A percentile compares a stretch with the other conserved stretches of the same genome.
phyloP scores from a whole-genome alignment of 2,888 invertebrate genomes.

The Sepiola atlantica region DNA sequence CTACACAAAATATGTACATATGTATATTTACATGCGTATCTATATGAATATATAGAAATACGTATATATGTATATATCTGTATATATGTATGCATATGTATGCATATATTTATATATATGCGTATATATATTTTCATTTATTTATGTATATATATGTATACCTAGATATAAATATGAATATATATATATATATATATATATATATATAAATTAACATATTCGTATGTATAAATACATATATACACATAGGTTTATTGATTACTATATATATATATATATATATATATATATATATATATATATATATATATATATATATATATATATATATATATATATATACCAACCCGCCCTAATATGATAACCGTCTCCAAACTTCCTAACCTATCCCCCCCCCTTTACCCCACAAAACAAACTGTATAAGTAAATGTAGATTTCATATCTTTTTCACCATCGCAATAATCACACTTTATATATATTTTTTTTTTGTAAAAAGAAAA shows the following conservation, averaged over 20 bases:
- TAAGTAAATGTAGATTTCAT: not conserved
- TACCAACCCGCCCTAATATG: not conserved
- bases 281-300: not conserved
- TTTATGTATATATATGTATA: not conserved
- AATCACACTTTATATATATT: not conserved
- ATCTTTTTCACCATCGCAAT: not conserved
- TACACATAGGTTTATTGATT: not conserved
- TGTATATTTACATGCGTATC: constrained; percentile 46
- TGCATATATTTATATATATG: constrained; percentile 45
- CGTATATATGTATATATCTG: not conserved
- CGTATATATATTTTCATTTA: constrained; percentile 39
- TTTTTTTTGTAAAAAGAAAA: not conserved
- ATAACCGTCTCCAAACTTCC: not conserved
- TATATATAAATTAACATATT: not conserved
- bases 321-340: constrained; percentile 36
- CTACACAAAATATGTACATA: not conserved
- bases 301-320: not conserved
- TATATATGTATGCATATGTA: not conserved
- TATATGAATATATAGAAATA: not conserved
- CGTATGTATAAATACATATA: not conserved
- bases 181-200: constrained; percentile 42
- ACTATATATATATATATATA: not conserved
- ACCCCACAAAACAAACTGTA: not conserved
- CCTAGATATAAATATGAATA: constrained; percentile 37
- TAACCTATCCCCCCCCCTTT: too few relatives aligned